Evolutionary conservation across 64 coral and sea anemone species (phyloP).

Genomic region (Montipora efflorescens): DNA sequence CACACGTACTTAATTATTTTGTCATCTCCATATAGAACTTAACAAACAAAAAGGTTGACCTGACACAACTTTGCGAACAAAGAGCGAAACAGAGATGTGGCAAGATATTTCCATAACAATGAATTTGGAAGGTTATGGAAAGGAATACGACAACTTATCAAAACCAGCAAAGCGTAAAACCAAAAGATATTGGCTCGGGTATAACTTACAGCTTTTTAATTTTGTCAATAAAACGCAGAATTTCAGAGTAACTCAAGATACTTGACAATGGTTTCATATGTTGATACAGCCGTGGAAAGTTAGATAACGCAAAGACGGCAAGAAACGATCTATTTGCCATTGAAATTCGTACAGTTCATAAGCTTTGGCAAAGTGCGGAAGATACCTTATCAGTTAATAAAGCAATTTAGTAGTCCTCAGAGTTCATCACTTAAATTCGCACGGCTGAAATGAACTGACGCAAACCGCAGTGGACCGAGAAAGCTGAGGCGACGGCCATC

Average conservation of each 20-base stretch:
- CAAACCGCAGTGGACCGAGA: background rate
- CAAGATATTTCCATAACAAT: conserved; percentile 51
- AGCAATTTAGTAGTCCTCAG: conserved; percentile 52
- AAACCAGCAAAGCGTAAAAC: conserved; percentile 11
- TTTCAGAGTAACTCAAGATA: background rate
- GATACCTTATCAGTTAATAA: conserved; percentile 33
- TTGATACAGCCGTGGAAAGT: background rate
- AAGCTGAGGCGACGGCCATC: background rate
- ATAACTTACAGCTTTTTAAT: background rate
- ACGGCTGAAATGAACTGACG: background rate
- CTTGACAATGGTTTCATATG: background rate
- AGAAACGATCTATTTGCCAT: background rate
- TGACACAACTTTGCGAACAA: background rate
- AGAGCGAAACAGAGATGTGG: conserved; percentile 13
- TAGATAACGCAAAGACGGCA: background rate
- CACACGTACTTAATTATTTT: background rate
- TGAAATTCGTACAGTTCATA: background rate
- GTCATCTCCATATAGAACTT: conserved; percentile 29
- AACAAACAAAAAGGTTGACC: conserved; percentile 37
- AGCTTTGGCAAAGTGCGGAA: background rate
- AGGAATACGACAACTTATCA: background rate
- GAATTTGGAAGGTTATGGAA: background rate
- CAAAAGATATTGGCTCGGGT: conserved; percentile 1
- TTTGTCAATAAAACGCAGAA: too few species aligned
- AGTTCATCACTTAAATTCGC: conserved; percentile 20